phyloP scores from a whole-genome alignment of 2,113 vertebrate genomes.

The Daphoenositta chrysoptera region DNA sequence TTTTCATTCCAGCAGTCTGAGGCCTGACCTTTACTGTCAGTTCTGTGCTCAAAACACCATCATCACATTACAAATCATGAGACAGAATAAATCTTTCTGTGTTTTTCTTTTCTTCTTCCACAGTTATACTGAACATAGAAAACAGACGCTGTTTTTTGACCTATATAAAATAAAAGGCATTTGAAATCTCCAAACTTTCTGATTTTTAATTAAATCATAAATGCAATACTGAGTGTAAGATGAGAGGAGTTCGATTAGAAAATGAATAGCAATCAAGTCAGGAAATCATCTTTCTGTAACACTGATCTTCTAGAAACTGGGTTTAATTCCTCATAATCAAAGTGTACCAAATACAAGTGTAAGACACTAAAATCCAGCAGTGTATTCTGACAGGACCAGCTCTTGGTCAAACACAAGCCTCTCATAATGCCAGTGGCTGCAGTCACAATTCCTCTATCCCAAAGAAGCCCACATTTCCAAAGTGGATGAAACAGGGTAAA shows the following conservation, averaged over 20 bases:
- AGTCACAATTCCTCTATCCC: conserved; percentile 60
- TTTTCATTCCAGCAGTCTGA: conserved; percentile 78
- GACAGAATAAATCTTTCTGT: conserved; percentile 38
- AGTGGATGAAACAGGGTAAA: neutral
- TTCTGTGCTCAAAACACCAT: conserved; percentile 76
- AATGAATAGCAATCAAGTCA: neutral
- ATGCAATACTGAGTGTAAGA: neutral
- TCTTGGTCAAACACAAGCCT: conserved; percentile 85
- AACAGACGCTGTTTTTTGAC: conserved; percentile 42
- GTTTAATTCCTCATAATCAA: neutral
- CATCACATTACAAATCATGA: conserved; percentile 62
- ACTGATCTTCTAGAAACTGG: neutral
- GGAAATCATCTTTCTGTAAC: neutral
- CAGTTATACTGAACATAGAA: conserved; percentile 22
- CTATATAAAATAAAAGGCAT: conserved; percentile 14
- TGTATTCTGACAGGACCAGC: conserved; percentile 81
- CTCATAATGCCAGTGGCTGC: conserved; percentile 63
- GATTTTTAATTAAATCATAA: neutral
- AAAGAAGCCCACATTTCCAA: conserved; percentile 31
- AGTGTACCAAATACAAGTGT: conserved; percentile 61
- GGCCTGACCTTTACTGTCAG: conserved; percentile 71
- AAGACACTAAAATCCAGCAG: conserved; percentile 80
- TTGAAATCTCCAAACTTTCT: neutral
- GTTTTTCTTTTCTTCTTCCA: conserved; percentile 43
- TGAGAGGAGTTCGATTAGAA: neutral